Base-by-base conservation (phyloP, 2,113 vertebrate species). In the Vidua chalybeata region DNA sequence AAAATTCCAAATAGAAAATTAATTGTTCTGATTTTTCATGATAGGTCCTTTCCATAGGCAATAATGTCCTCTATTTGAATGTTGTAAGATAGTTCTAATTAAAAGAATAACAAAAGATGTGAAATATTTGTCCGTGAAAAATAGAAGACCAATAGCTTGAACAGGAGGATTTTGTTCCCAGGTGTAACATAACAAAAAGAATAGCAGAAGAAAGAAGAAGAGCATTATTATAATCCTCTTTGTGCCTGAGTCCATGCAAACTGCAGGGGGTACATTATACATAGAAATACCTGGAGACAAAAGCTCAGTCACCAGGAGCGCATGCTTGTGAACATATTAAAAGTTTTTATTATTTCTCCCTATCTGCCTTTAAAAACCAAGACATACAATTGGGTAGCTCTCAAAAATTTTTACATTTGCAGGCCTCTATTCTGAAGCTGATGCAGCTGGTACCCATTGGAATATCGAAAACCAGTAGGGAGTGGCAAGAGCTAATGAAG, bases 291-390 rank as follows among this genome's bases (percentile, higher is more conserved):
- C 31, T 30, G 13, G 51, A 66, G 30, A 18, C 8, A 77, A 31
- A 90, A 75, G 9, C 27, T 78, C 30, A 21, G 10, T 61, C 4
- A 1, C 16, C 21, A 61, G 55, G 3, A 77, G 5, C 0, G 0
- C 8, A 37, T 41, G 23, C 33, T 72, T 4, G 4, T 63, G n/a
- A 75, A 24, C 10, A 12, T 68, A 52, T 78, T 45, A 52, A 26
- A 67, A 77, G 22, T 9, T 58, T 83, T 67, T 12, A 33, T 87
- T 74, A 27, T 51, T 27, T 78, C 18, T 78, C 22, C 58, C 19
- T 71, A 12, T 7, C 24, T 56, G 19, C 30, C 35, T 78, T 94
- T 39, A 62, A 59, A 94, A 87, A 33, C 1, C 4, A 78, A 63
- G 6, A 39, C 17, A 27, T 67, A 28, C 0, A 33, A 15, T 16